Base-by-base conservation (phyloP, 2,113 vertebrate species). In the Osmerus mordax region DNA sequence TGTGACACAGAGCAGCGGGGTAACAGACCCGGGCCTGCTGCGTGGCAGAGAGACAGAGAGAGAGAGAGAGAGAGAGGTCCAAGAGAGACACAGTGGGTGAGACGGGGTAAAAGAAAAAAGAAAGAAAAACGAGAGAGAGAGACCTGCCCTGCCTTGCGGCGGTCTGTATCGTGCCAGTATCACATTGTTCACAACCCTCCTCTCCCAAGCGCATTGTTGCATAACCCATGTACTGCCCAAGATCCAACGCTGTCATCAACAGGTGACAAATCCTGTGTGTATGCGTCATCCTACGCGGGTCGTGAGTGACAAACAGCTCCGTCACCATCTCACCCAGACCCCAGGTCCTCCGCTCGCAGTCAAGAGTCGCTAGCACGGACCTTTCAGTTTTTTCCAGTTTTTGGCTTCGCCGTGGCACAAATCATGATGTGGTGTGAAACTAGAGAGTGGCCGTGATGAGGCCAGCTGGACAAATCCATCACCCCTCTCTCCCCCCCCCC, bases 81-180 rank as follows among this genome's bases (percentile, higher is more conserved):
- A 18, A 3, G n/a, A 36, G 19, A 41, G 36, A 41, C 36, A 41
- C 5, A 7, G 36, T 41, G 7, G 36, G 36, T 6, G 36, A 41
- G 36, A 41, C 36, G 6, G 36, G 36, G 29, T 32, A 8, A 8
- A 0, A n/a, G n/a, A 41, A 41, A 4, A 41, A 7, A 41, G 0
- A 41, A 41, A 41, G 0, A 61, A 13, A 69, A n/a, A n/a, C n/a
- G n/a, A n/a, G 59, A 73, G 21, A 71, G 56, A 81, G 75, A 77
- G 80, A 82, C 80, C 78, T 84, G 65, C 90, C 87, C 89, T 88
- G 79, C 83, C 90, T 89, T 74, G 68, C 14, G 81, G 90, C 89
- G 76, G 69, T 84, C 74, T 75, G 56, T 73, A 77, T 78, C 36
- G 80, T 73, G 72, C 73, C 74, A 69, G 75, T 84, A 88, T 90